These are phyloP conservation scores for Rapana venosa DNA, from an alignment of 2,888 invertebrate species.

Conservation along the genomic window DNA sequence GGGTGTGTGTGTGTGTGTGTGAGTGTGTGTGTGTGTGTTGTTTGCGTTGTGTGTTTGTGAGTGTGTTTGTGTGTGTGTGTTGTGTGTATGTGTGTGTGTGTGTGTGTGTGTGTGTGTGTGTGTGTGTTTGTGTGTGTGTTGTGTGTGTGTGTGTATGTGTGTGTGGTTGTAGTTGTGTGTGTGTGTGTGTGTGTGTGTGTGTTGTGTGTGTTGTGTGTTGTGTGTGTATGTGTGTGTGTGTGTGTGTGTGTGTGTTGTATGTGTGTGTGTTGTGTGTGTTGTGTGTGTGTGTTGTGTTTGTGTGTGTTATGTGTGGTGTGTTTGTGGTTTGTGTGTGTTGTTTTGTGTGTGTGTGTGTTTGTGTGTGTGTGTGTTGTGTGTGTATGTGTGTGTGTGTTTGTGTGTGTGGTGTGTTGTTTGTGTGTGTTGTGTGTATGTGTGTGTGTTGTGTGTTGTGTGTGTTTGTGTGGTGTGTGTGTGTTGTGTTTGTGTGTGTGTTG, in stretches of 20 bases:
- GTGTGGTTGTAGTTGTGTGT: neutral
- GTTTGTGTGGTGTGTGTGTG: neutral
- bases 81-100: neutral
- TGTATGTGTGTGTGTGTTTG: neutral
- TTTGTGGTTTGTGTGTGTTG: neutral
- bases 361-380: neutral
- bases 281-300: neutral
- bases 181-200: conserved; percentile 12
- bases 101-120: neutral
- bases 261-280: neutral
- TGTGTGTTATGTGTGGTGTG: neutral
- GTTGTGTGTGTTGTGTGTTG: too few species aligned
- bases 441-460: neutral
- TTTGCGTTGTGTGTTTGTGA: neutral
- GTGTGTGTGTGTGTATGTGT: neutral
- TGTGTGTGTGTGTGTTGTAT: neutral
- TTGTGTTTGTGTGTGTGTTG: neutral
- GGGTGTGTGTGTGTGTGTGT: neutral
- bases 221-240: neutral
- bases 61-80: neutral
- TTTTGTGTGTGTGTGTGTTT: neutral
- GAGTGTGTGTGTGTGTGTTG: neutral
- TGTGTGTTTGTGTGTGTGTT: neutral
- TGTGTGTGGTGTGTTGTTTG: neutral
- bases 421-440: neutral